Conservation (phyloP, 2,888 invertebrate genomes). For the Microplitis manilae region DNA sequence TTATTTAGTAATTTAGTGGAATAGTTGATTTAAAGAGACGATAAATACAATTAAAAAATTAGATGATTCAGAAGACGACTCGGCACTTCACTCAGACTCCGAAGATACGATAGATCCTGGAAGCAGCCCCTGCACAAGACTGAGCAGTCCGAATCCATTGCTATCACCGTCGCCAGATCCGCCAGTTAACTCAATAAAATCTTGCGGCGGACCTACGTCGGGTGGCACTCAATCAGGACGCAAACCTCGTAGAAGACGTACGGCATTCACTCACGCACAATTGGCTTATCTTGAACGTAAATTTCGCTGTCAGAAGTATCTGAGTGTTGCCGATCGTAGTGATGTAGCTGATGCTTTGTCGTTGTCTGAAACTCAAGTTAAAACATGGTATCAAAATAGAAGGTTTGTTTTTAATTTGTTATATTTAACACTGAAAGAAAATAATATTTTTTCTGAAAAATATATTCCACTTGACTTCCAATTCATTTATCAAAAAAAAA, state of each 20-base stretch:
- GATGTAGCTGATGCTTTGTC: constrained; percentile 93
- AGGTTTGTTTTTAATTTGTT: constrained; percentile 74
- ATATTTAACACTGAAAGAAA: neutral
- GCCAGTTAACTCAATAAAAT: constrained; percentile 54
- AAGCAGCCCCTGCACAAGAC: constrained; percentile 67
- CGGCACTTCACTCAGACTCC: constrained; percentile 68
- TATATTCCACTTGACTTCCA: neutral
- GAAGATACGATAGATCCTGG: constrained; percentile 71
- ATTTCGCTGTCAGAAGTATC: constrained; percentile 93
- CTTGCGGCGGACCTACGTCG: constrained; percentile 56
- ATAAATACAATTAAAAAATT: constrained; percentile 21
- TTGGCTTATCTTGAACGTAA: constrained; percentile 92
- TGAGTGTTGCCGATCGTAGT: constrained; percentile 93
- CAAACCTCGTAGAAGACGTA: constrained; percentile 87
- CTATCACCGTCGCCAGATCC: constrained; percentile 63
- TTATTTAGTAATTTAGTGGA: neutral
- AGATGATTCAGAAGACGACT: constrained; percentile 70
- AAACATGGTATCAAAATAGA: constrained; percentile 95
- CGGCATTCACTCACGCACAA: constrained; percentile 95
- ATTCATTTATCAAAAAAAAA: too few relatives aligned
- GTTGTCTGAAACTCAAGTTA: constrained; percentile 94
- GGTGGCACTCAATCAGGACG: constrained; percentile 75
- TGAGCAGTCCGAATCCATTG: constrained; percentile 62
- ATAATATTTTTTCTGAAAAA: neutral
- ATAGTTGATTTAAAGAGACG: neutral